Evolutionary conservation across 2,797 vertebrate genomes (phyloP), one percentile per base, ranked within the genome.

Genomic region (Lates japonicus): DNA sequence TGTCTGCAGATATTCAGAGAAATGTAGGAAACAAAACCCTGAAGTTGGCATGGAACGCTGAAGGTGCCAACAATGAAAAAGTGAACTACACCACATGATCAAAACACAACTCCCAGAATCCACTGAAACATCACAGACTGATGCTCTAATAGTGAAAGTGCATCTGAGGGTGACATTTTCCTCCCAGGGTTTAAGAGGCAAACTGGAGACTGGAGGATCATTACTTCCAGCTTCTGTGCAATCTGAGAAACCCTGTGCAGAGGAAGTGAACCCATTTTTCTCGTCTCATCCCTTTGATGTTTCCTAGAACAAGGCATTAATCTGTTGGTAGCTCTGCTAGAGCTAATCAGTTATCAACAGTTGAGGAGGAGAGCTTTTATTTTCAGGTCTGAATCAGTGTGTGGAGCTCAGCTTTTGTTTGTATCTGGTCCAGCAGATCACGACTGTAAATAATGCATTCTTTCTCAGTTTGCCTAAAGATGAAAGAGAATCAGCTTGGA

Each of bases 221-320:
- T 87, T 82, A 76, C 70, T 46, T 61, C 61, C 67, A 54, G 61
- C 35, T 44, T 63, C 58, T 41, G n/a, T 42, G 33, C 20, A 12
- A 77, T 29, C 35, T 2, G 25, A 70, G 65, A 67, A 79, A 71
- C 35, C 59, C 20, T 3, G 76, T 79, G 49, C 70, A 63, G 69
- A 81, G 70, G 67, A 80, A 69, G 69, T 68, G 61, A 80, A 68
- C 6, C 67, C 16, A 61, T 70, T 68, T 67, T 22, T 70, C 76
- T 61, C 65, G 10, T 84, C 33, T n/a, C 46, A 0, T 12, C 59
- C 10, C 70, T 88, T 89, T 88, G 75, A 88, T 88, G 80, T 80
- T 72, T 87, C 74, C 54, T 29, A 33, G 66, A 83, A 84, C 55
- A 72, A 78, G 33, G 42, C 60, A 39, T 88, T 73, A 64, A 70